A percentile compares a stretch with the other conserved stretches of the same genome.
Evolutionary conservation across 2,113 vertebrate genomes (phyloP).

Genomic region (Halcyon senegalensis): DNA sequence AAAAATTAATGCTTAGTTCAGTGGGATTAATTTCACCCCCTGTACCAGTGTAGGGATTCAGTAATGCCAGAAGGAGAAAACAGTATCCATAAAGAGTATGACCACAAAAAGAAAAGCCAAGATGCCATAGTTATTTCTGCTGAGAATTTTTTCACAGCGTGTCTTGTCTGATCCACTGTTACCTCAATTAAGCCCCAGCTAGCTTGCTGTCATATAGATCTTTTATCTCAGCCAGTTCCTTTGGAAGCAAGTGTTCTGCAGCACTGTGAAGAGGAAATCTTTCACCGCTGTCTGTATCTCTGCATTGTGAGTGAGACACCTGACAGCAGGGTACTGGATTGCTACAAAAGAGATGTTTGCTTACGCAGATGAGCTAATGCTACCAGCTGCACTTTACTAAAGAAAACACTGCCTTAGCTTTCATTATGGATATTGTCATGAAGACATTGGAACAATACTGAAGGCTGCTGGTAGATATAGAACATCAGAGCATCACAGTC

Average conservation of each 20-base stretch:
- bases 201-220: background rate
- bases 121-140: background rate
- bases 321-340: background rate
- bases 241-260: background rate
- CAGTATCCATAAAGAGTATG: background rate
- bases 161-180: background rate
- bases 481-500: background rate
- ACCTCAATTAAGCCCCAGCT: background rate
- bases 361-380: background rate
- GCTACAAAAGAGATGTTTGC: background rate
- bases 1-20: background rate
- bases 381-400: background rate
- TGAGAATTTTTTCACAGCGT: background rate
- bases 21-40: background rate
- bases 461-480: background rate
- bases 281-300: background rate
- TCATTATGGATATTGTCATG: background rate
- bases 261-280: background rate
- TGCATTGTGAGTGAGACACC: background rate
- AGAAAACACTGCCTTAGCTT: background rate
- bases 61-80: background rate
- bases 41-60: background rate
- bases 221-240: background rate
- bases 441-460: background rate
- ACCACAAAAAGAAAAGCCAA: background rate